A percentile compares a stretch with the other conserved stretches of the same genome.
phyloP scores from a whole-genome alignment of 2,888 invertebrate species.

The Vannuccia rotundouncinata region DNA sequence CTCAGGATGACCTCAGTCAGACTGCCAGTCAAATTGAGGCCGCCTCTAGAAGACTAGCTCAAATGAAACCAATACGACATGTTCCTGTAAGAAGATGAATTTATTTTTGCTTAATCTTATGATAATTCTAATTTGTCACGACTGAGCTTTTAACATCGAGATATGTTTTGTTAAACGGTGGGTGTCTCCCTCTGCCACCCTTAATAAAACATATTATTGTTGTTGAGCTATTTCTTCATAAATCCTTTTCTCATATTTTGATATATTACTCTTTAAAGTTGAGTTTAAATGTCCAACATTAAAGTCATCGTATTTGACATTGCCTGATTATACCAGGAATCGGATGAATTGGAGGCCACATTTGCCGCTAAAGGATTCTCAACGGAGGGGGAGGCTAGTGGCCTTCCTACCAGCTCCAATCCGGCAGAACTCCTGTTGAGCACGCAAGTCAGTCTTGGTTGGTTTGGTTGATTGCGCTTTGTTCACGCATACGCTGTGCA shows the following conservation, averaged over 20 bases:
- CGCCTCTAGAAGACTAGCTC: background rate
- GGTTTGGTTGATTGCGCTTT: too few relatives aligned
- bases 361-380: background rate
- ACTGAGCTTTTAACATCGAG: background rate
- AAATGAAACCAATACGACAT: background rate
- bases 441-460: background rate
- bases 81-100: background rate
- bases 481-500: too few relatives aligned
- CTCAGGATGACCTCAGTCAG: background rate
- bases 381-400: background rate
- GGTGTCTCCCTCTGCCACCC: background rate
- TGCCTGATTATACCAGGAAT: too few relatives aligned
- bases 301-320: too few relatives aligned
- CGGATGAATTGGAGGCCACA: background rate
- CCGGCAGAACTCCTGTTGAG: background rate
- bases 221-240: background rate
- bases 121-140: too few relatives aligned
- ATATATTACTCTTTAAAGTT: too few relatives aligned
- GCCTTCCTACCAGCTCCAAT: background rate
- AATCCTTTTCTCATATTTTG: too few relatives aligned
- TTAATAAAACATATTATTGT: background rate
- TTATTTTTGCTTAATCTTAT: background rate
- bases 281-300: too few relatives aligned
- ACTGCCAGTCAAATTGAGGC: slow-evolving; percentile 1
- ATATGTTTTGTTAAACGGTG: background rate